These are phyloP conservation scores for Xestoiulus laeticollis DNA, from an alignment of 2,888 invertebrate species.

Conservation along the genomic window DNA sequence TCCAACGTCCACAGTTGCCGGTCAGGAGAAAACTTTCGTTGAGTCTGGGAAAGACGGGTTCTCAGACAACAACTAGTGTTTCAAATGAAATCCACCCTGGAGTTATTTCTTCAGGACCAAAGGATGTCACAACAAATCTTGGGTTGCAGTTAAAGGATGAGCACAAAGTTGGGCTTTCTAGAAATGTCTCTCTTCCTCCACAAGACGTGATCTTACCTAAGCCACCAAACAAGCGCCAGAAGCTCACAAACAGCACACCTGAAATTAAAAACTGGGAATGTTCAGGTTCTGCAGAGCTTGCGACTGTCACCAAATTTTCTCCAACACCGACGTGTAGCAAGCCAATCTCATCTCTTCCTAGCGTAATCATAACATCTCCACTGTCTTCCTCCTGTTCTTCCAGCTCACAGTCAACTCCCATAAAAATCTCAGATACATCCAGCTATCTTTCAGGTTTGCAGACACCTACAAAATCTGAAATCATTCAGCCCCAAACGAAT, in stretches of 20 bases:
- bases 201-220: background rate
- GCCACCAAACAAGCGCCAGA: background rate
- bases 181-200: background rate
- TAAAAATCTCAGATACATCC: background rate
- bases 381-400: background rate
- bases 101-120: background rate
- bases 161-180: background rate
- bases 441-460: background rate
- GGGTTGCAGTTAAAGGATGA: background rate
- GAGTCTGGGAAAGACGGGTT: background rate
- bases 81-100: background rate
- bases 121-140: background rate
- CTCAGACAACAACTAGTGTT: background rate
- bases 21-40: slow-evolving; percentile 7
- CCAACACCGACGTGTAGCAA: background rate
- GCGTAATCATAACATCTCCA: background rate
- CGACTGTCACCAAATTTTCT: background rate
- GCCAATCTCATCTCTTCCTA: background rate
- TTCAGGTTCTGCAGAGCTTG: background rate
- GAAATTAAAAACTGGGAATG: background rate
- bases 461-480: background rate
- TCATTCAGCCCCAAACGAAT: background rate
- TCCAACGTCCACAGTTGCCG: background rate
- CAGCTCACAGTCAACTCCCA: background rate
- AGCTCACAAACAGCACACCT: background rate